These are phyloP conservation scores for Circaetus cinerascens DNA, from an alignment of 2,113 vertebrate genomes.

Conservation along the genomic window DNA sequence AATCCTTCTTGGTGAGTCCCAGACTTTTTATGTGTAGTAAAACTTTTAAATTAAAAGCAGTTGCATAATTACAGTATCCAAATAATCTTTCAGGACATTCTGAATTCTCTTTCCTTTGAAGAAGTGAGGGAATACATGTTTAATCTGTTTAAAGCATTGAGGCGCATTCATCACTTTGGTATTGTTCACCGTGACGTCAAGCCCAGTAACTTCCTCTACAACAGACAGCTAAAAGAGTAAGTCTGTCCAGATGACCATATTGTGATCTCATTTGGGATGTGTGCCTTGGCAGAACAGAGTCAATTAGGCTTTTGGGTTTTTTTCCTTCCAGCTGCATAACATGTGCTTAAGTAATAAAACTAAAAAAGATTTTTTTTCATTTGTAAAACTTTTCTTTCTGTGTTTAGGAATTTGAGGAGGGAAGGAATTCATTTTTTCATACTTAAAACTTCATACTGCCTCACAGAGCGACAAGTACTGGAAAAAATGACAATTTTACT, in stretches of 20 bases:
- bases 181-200: conserved; percentile 98
- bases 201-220: conserved; percentile 88
- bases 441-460: not conserved
- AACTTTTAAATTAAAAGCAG: conserved; percentile 16
- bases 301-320: not conserved
- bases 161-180: conserved; percentile 92
- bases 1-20: conserved; percentile 87
- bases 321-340: conserved; percentile 40
- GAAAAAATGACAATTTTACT: not conserved
- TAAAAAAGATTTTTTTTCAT: not conserved
- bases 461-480: not conserved
- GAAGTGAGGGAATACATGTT: conserved; percentile 94
- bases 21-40: not conserved
- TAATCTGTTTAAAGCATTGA: conserved; percentile 89
- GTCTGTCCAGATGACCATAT: conserved; percentile 45
- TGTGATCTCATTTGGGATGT: conserved; percentile 42
- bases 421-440: not conserved
- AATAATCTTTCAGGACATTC: conserved; percentile 84
- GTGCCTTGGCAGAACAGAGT: conserved; percentile 60
- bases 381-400: not conserved
- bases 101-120: conserved; percentile 86
- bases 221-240: conserved; percentile 85
- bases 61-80: not conserved
- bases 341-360: conserved; percentile 10
- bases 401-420: not conserved